Evolutionary conservation across 1,140 invertebrate species (phyloP), one percentile per base, ranked within the genome.

Genomic region (Rhopalosiphum maidis): DNA sequence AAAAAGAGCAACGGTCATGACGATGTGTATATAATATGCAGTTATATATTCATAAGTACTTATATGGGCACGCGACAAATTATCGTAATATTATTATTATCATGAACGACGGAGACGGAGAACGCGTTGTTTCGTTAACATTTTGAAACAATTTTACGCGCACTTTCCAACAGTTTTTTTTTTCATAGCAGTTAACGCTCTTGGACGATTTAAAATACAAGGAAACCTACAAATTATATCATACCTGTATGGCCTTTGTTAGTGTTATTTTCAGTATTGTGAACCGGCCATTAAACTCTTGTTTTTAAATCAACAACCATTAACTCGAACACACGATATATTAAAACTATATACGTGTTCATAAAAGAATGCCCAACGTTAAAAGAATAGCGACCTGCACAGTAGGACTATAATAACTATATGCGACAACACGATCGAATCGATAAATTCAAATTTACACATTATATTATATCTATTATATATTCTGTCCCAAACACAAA

Each of bases 1-100:
- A 68, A 30, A n/a, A 30, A 68, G 30, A n/a, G 11, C 60, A 68
- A 68, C 30, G 60, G 30, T 68, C 60, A 68, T 68, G 30, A 5
- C 15, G 60, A 68, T 68, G 60, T 60, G 55, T 60, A 60, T 3
- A 60, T 60, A 60, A 11, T 30, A 60, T 68, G 60, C 4, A 68
- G 30, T 68, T 68, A 30, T n/a, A 68, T 9, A 60, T 68, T 3
- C 11, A 30, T 68, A n/a, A 30, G 11, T 30, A n/a, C 60, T 4
- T 68, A 68, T n/a, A 68, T 68, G 60, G 60, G 60, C 60, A 68
- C 60, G 60, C 60, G 60, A 68, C 60, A 68, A 68, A 68, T 68
- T 3, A 68, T 68, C 60, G 11, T 68, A 30, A 15, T 68, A 15
- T 68, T 68, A n/a, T 68, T n/a, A 68, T 68, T 5, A 15, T 15